Evolutionary conservation across 2,797 vertebrate species (phyloP), one percentile per base, ranked within the genome.

Genomic region (Kryptopterus vitreolus): DNA sequence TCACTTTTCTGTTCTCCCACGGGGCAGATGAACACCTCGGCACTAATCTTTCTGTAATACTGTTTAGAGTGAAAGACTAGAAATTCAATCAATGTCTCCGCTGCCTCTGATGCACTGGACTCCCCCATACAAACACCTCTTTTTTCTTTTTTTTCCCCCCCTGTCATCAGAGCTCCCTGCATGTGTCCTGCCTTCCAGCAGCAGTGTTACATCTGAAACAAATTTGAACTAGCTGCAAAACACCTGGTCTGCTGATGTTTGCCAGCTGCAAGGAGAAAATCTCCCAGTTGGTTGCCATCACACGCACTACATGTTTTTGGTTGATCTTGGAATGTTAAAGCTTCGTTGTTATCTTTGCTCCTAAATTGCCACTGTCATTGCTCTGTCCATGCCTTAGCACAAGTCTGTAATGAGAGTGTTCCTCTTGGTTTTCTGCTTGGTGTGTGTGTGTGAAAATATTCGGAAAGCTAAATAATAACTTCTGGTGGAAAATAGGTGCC

Each of bases 161-260:
- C 15, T 57, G 72, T 55, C 50, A 55, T 31, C 57, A 58, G 85
- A 20, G 20, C 52, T 7, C 52, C 46, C 84, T 65, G 70, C 75
- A 66, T 78, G 55, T 74, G 66, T 50, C 71, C 77, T 58, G 59
- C 62, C 79, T 78, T 62, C 66, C 71, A 70, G 78, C 78, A 57
- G 38, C 75, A 61, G 50, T 70, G 78, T 61, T 58, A 58, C 46
- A 62, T 83, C 76, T 79, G 80, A 69, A n/a, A 71, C 78, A 86
- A 84, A 84, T 84, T n/a, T 68, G 81, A 83, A 77, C 65, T 55
- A 79, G 81, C 81, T 81, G 53, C 72, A 83, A 82, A 82, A 76
- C 85, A 84, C 85, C 83, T 82, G 85, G 83, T 74, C 61, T 55
- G 3, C 38, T 43, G 55, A 65, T 55, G 69, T 73, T n/a, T 86